Conservation (phyloP, 2,113 vertebrate species). For the Pyxicephalus adspersus region DNA sequence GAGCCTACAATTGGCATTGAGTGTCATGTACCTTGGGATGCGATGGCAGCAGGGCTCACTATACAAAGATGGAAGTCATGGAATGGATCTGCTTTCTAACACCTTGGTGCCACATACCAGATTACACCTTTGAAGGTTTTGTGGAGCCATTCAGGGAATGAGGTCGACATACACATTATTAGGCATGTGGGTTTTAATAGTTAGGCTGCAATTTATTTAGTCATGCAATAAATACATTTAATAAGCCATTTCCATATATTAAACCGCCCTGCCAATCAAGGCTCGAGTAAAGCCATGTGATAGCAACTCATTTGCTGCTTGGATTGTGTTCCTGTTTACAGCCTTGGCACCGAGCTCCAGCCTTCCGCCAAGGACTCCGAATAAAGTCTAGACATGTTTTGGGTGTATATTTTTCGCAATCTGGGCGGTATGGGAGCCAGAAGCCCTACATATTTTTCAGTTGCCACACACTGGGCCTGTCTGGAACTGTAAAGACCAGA, state of each 20-base stretch:
- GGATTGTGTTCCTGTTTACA: slow-evolving; percentile 71
- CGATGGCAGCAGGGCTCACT: no score
- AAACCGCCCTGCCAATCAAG: slow-evolving; percentile 25
- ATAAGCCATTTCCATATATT: neutral
- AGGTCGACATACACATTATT: no score
- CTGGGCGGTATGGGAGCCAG: slow-evolving; percentile 76
- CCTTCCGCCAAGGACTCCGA: slow-evolving; percentile 74
- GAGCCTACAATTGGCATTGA: no score
- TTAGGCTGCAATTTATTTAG: neutral
- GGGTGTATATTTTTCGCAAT: slow-evolving; percentile 84
- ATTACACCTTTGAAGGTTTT: no score
- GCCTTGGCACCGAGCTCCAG: slow-evolving; percentile 74
- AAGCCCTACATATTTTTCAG: slow-evolving; percentile 12
- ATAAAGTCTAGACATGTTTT: slow-evolving; percentile 84
- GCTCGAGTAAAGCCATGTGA: slow-evolving; percentile 50
- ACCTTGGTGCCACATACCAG: no score
- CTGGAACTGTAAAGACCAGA: neutral
- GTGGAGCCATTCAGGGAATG: no score
- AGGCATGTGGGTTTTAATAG: no score
- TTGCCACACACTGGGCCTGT: neutral
- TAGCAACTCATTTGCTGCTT: slow-evolving; percentile 65
- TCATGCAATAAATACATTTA: neutral
- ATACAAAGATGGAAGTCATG: no score
- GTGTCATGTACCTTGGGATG: no score
- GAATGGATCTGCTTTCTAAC: no score